phyloP scores from a whole-genome alignment of 2,797 vertebrate genomes.

The Microtus obscurus region DNA sequence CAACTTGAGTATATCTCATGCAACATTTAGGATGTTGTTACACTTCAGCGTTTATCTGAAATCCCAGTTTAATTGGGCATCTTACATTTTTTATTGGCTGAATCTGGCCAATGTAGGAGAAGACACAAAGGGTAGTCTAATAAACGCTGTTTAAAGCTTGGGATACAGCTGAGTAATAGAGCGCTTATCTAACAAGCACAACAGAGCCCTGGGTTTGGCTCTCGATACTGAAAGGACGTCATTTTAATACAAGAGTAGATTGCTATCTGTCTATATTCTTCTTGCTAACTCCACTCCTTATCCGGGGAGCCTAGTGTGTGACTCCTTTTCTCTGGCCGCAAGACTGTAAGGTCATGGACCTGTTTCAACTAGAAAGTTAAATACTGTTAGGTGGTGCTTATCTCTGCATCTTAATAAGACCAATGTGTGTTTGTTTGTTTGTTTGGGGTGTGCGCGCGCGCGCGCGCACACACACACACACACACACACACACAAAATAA shows the following conservation, averaged over 20 bases:
- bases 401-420: neutral
- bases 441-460: too few relatives aligned
- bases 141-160: neutral
- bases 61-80: neutral
- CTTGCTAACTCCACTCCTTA: neutral
- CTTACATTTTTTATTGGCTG: neutral
- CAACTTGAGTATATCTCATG: neutral
- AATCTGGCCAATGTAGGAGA: neutral
- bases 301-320: neutral
- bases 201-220: neutral
- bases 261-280: neutral
- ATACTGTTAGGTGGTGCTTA: neutral
- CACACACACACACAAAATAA: too few relatives aligned
- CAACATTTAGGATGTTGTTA: neutral
- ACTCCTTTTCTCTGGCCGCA: neutral
- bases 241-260: neutral
- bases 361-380: neutral
- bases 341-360: neutral
- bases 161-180: neutral
- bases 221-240: neutral
- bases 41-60: slow-evolving; percentile 24
- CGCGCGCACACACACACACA: too few relatives aligned
- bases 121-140: neutral
- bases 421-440: neutral
- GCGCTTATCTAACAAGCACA: neutral